Base-by-base conservation (phyloP, 2,888 invertebrate genomes). In the Chrysomela aeneicollis region DNA sequence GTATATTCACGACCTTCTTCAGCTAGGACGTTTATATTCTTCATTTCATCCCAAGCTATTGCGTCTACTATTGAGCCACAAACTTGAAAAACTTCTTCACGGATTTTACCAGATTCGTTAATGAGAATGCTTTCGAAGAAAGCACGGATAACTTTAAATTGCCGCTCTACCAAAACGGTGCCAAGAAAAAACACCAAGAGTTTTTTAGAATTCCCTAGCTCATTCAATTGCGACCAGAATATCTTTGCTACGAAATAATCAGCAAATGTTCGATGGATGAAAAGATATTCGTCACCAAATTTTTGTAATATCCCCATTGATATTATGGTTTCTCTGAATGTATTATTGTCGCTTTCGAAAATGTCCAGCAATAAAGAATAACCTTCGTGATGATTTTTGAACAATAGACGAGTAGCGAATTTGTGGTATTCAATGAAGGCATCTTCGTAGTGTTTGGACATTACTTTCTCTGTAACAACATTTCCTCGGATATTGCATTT, bases 221-320 rank as follows among this genome's bases (percentile, higher is more conserved):
- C 4, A 9, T 26, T 19, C 30, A 63, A 30, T 17, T 58, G 32
- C 12, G n/a, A 18, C 26, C 30, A 42, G 1, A 63, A 19, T 26
- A 52, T 17, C 18, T 42, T 26, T 6, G 58, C 52, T 12, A 37
- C 51, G 21, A 63, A 63, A 52, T 63, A 63, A 42, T 63, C 63
- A 5, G 63, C 52, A 10, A 59, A 59, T 9, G 63, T 63, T 53
- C 37, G 46, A 50, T 63, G 63, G n/a, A 54, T n/a, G 22, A 63
- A 63, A 1, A 37, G 12, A 10, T 53, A 4, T 5, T 49, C 15
- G 8, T 52, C 58, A 8, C 47, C 35, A 18, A n/a, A 21, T 46
- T 63, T 12, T 0, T 30, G 21, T 21, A 63, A 5, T 2, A 63
- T 53, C 22, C 59, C 63, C 52, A 63, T 59, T 58, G 57, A 42